Evolutionary conservation across 2,888 invertebrate genomes (phyloP).

Genomic region (Acrobasis consociella): DNA sequence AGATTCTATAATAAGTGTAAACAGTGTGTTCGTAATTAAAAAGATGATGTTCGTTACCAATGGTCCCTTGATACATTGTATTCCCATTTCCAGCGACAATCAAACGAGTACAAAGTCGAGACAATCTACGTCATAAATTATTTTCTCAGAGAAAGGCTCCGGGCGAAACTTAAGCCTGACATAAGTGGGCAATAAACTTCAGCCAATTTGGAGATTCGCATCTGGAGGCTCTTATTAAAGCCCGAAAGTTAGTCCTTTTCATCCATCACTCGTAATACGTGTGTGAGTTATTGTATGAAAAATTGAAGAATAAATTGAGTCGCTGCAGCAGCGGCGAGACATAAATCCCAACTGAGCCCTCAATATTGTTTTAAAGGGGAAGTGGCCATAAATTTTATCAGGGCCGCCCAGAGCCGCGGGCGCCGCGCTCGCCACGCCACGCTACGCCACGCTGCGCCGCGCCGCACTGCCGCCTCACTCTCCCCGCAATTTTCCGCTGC

Average conservation of each 20-base stretch:
- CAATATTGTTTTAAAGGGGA: slow-evolving; percentile 84
- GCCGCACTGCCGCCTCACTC: slow-evolving; percentile 40
- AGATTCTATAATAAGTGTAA: neutral
- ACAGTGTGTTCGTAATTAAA: neutral
- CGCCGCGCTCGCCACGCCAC: slow-evolving; percentile 39
- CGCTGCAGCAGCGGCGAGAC: slow-evolving; percentile 82
- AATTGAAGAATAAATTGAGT: slow-evolving; percentile 84
- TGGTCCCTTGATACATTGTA: slow-evolving; percentile 38
- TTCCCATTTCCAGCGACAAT: slow-evolving; percentile 57
- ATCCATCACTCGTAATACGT: slow-evolving; percentile 83
- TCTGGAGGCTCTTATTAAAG: slow-evolving; percentile 83
- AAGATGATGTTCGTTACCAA: neutral
- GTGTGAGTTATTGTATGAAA: slow-evolving; percentile 83
- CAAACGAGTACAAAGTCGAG: slow-evolving; percentile 71
- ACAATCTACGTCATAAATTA: slow-evolving; percentile 80
- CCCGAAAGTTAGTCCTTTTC: slow-evolving; percentile 83
- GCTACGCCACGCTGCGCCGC: slow-evolving; percentile 33
- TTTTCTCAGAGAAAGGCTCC: slow-evolving; percentile 78
- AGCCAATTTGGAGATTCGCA: slow-evolving; percentile 83
- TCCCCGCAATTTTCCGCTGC: slow-evolving; percentile 33
- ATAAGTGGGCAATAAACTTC: slow-evolving; percentile 83
- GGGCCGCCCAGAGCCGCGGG: slow-evolving; percentile 71
- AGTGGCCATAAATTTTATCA: slow-evolving; percentile 84
- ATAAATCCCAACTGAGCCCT: slow-evolving; percentile 84
- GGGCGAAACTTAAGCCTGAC: slow-evolving; percentile 82